Base-by-base conservation (phyloP, 2,797 vertebrate species). In the Florisuga fusca region DNA sequence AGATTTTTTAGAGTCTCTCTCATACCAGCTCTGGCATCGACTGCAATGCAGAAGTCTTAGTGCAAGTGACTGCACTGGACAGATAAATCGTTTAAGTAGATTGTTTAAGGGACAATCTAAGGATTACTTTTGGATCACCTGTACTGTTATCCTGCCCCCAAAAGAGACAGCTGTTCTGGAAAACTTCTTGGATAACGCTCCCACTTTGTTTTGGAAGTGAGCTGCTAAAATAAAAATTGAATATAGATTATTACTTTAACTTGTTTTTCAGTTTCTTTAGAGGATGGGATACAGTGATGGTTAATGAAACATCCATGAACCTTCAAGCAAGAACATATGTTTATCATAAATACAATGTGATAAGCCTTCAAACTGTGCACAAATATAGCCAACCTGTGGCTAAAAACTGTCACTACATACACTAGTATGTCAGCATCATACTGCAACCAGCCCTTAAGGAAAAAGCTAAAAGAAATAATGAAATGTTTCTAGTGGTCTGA, bases 1-100 rank as follows among this genome's bases (percentile, higher is more conserved):
- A 69, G 75, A 74, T 82, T 96, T 95, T 87, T 92, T 67, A 82
- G 57, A 46, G 64, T 76, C 17, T 69, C 61, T 46, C 34, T 90
- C 45, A 69, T 26, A 89, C 16, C 55, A 84, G 41, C 26, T 74
- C 57, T 67, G 53, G 27, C n/a, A 63, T 11, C 0, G 2, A 57
- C 19, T 53, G 41, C 55, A 76, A 34, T 0, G 0, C 25, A 59
- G 12, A 79, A 87, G 31, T 77, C 36, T 75, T 72, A 64, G 48
- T 0, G 0, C 15, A 59, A 58, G 38, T 67, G 74, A 66, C n/a
- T 59, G 20, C 2, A 1, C 1, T 41, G 48, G 74, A 38, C 8
- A 92, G 23, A 58, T 27, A 58, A 84, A 66, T 2, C 41, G 12
- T 54, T 78, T 76, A 27, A 84, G 38, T 20, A 68, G 26, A 63